These are phyloP conservation scores for Aricia agestis DNA, from an alignment of 1,140 invertebrate genomes.

Conservation along the genomic window DNA sequence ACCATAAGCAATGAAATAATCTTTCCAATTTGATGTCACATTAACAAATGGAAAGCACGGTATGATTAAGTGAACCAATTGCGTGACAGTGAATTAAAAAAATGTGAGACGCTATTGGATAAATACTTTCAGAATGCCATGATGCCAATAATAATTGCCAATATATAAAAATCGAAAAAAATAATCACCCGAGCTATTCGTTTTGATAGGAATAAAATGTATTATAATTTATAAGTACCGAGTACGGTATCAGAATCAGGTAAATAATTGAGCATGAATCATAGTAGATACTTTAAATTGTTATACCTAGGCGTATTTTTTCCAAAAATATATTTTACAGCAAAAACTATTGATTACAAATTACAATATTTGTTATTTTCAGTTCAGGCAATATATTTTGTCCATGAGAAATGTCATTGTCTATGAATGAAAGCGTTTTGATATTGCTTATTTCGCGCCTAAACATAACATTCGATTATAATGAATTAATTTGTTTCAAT, in stretches of 20 bases:
- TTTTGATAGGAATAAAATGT: too few species aligned
- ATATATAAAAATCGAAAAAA: not conserved
- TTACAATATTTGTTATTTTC: not conserved
- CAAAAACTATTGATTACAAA: not conserved
- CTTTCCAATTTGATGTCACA: slow-evolving; percentile 26
- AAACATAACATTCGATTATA: too few species aligned
- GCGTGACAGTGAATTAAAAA: not conserved
- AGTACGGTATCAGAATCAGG: too few species aligned
- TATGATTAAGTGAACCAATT: slow-evolving; percentile 9
- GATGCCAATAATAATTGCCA: not conserved
- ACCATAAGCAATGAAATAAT: slow-evolving; percentile 54
- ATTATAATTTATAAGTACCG: too few species aligned
- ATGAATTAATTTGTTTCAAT: too few species aligned
- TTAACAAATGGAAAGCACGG: slow-evolving; percentile 8
- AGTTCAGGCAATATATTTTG: not conserved
- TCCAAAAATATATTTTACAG: not conserved
- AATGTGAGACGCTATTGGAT: not conserved
- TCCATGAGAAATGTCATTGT: slow-evolving; percentile 21
- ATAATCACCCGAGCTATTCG: not conserved
- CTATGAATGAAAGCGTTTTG: slow-evolving; percentile 36
- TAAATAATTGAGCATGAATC: too few species aligned
- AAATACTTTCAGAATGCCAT: not conserved
- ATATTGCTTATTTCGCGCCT: slow-evolving; percentile 21
- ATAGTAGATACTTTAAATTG: not conserved
- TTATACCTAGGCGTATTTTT: not conserved